Evolutionary conservation across 2,888 invertebrate genomes (phyloP), one percentile per base, ranked within the genome.

Genomic region (Protonemura montana): DNA sequence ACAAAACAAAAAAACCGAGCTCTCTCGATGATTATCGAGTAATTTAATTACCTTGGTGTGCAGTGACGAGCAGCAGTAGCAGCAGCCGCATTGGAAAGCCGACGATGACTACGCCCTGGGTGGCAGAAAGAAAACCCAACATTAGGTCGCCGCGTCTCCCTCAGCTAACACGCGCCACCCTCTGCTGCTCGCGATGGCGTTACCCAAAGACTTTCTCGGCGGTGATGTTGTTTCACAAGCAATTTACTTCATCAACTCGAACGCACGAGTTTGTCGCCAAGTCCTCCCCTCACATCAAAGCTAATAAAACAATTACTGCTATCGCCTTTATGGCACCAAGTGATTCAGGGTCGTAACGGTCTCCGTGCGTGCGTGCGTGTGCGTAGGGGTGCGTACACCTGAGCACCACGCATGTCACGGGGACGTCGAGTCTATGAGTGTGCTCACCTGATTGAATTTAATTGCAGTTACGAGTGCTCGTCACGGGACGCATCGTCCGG

Each of bases 31-130:
- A n/a, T n/a, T n/a, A n/a, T n/a, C n/a, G n/a, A n/a, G n/a, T n/a
- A n/a, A n/a, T n/a, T n/a, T n/a, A n/a, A n/a, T n/a, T n/a, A 81
- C 81, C 81, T 30, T 29, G 29, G 27, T 81, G 81, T 0, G 81
- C 26, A 2, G 81, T 29, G 30, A 28, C 2, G 29, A 81, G 28
- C 5, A 81, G 81, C 5, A 81, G 2, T 6, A 81, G 81, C 5
- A 81, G 21, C 30, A 81, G 81, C 81, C 81, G 28, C 81, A 81
- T 81, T 29, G n/a, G 81, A 7, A 29, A 29, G 81, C 81, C 30
- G 81, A 10, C 35, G 35, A n/a, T 26, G 7, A 13, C 81, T 7
- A 30, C 30, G 29, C 81, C 59, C 59, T 59, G 59, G 59, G 59
- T 13, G 59, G 13, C 59, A 59, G 35, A 59, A 59, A 59, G 41